phyloP scores from a whole-genome alignment of 2,797 vertebrate genomes.

The Gambelia wislizenii region DNA sequence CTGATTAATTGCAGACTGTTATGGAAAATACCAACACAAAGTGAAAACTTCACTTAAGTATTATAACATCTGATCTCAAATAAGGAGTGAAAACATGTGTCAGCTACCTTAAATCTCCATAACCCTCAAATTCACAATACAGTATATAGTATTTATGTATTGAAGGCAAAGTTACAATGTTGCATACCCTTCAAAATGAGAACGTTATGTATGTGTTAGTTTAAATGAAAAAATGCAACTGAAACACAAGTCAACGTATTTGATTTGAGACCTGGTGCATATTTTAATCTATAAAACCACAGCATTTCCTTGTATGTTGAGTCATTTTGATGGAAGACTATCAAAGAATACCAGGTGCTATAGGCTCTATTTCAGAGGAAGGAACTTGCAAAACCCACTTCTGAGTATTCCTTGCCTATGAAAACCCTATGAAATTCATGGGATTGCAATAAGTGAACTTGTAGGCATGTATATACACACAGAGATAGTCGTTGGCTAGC shows the following conservation, averaged over 20 bases:
- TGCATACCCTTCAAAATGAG: background rate
- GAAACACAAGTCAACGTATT: background rate
- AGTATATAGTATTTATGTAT: background rate
- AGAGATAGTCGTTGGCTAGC: background rate
- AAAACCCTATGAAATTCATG: too few species aligned
- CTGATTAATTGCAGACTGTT: background rate
- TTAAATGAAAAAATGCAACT: background rate
- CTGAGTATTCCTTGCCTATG: too few species aligned
- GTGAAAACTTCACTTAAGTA: background rate
- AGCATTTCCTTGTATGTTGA: too few species aligned
- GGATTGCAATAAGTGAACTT: background rate
- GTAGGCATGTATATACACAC: background rate
- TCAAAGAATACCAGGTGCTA: too few species aligned
- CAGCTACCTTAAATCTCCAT: background rate
- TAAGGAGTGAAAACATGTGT: accelerated
- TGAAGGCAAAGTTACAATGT: background rate
- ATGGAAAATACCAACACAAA: background rate
- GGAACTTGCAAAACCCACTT: too few species aligned
- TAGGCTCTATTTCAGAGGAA: too few species aligned
- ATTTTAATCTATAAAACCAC: too few species aligned
- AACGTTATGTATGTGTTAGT: background rate
- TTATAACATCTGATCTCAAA: too few species aligned
- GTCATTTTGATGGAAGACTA: too few species aligned
- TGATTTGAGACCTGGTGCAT: too few species aligned
- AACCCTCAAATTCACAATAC: background rate